Evolutionary conservation across 2,797 vertebrate species (phyloP), one percentile per base, ranked within the genome.

Genomic region (Pempheris klunzingeri): DNA sequence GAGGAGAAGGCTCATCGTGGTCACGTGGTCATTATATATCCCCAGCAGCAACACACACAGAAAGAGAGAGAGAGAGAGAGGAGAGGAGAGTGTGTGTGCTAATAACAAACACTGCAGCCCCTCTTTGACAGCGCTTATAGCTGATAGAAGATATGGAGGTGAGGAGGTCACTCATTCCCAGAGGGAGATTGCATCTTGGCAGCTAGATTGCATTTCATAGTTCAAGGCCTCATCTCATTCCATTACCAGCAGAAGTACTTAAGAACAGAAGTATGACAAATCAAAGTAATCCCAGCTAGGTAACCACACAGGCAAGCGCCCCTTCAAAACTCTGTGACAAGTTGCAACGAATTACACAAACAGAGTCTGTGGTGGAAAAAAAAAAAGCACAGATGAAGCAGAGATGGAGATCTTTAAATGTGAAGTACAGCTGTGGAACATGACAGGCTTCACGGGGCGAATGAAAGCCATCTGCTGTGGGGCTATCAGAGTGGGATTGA

Each of bases 81-180:
- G 63, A 18, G 20, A 24, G 32, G 11, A 63, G 10, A 32, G 1
- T 18, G 65, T n/a, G 1, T 18, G 65, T n/a, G 52, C 80, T 80
- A 85, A 90, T 87, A 85, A 88, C 63, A 74, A 82, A 58, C 34
- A 38, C 63, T 20, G 17, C 32, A 15, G 53, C 61, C 62, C 59
- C 34, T 70, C 76, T 64, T 26, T 78, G 81, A 76, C 81, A 71
- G 73, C 64, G 13, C 89, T 88, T 88, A 84, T 60, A 60, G 65
- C 74, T 36, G 78, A 81, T 70, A 77, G 76, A 78, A 72, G 81
- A 83, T 77, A 54, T 54, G 26, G 50, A 72, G 84, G 90, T 88
- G 86, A 88, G 80, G 81, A 84, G 90, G 92, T 91, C 88, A 80
- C 57, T 76, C 66, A 53, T 82, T 82, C 74, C 89, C 77, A 0